A percentile compares a stretch with the other conserved stretches of the same genome.
Conservation (phyloP, 1,140 invertebrate genomes). For the Meloidogyne floridensis region DNA sequence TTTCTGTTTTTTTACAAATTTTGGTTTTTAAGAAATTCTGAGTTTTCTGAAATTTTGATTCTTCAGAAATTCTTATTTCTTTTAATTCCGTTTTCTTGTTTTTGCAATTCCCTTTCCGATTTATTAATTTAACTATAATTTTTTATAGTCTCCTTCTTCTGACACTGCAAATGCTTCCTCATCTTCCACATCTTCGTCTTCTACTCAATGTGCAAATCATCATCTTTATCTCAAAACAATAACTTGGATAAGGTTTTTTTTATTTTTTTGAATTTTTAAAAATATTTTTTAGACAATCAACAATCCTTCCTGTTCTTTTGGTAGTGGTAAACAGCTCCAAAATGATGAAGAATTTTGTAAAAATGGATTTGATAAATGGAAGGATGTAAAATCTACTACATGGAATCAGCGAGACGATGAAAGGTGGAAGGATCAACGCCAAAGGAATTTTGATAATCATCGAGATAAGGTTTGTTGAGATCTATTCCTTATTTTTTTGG, state of each 20-base stretch:
- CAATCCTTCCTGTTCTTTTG: neutral
- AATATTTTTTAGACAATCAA: neutral
- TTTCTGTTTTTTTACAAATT: too few species aligned
- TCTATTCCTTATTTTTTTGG: too few species aligned
- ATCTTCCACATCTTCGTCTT: neutral
- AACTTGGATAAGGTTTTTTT: neutral
- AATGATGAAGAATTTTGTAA: neutral
- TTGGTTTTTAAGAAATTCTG: too few species aligned
- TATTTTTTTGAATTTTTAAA: neutral
- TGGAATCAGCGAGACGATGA: neutral
- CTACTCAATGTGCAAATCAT: neutral
- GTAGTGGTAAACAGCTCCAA: neutral
- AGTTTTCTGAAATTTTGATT: too few species aligned
- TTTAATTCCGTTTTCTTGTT: too few species aligned
- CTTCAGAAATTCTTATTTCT: too few species aligned
- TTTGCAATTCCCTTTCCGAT: too few species aligned
- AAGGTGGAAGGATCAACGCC: neutral
- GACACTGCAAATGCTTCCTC: neutral
- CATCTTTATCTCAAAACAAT: neutral
- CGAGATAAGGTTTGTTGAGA: neutral
- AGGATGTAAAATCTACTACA: neutral
- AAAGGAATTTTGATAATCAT: neutral
- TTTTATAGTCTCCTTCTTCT: neutral
- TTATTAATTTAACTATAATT: too few species aligned
- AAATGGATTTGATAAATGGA: constrained; percentile 9